Evolutionary conservation across 2,113 vertebrate species (phyloP), one percentile per base, ranked within the genome.

Genomic region (Leucopternis melanops): DNA sequence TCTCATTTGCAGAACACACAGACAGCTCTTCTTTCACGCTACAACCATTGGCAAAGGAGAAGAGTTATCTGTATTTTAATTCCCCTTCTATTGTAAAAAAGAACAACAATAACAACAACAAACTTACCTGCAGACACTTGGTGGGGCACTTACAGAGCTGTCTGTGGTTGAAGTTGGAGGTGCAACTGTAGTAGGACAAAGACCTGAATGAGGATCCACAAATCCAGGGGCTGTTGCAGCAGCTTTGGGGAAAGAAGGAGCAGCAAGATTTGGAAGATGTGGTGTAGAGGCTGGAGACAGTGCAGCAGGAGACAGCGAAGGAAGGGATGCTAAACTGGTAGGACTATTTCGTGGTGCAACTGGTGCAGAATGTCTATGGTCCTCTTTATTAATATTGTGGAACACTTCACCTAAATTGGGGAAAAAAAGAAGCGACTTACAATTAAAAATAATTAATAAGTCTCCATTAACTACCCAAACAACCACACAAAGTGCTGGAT

Each of bases 71-170:
- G 12, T 16, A 77, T 34, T 66, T 84, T 22, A 23, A 54, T 54
- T 66, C 17, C 29, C 10, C 8, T 70, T 55, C 21, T 70, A 19
- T 0, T 57, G 7, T 44, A 80, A 54, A 89, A 66, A n/a, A 17
- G 4, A 63, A 66, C 16, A 22, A 47, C 16, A 44, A 50, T 13
- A n/a, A 3, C 9, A 74, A 54, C 55, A 58, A 19, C 9, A 25
- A 27, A 91, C 98, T 98, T 82, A 99, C 99, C 99, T 99, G 99
- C 99, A 99, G 82, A 99, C 98, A 47, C 99, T 99, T 69, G 99
- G 99, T 10, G 99, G 98, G 11, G 99, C 99, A 49, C 99, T 99
- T 92, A 99, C 61, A 7, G 98, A 98, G 90, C 98, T 98, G 3
- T 99, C 99, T 38, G 98, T 96, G 10, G 98, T 97, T 62, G 98